Conservation (phyloP, 1,140 invertebrate genomes). For the Adelges cooleyi region DNA sequence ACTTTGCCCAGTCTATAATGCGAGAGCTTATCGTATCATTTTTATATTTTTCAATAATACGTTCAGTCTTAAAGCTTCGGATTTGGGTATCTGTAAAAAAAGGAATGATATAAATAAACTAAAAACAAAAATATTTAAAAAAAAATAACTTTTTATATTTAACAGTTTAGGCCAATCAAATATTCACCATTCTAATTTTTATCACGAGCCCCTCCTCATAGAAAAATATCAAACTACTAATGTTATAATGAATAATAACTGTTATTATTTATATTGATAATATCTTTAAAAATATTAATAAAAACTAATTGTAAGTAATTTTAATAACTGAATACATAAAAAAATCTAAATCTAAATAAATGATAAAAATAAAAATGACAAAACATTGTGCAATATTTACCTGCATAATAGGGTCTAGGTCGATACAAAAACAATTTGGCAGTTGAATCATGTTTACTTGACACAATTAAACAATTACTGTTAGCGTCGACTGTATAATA, state of each 20-base stretch:
- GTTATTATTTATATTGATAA: too few species aligned
- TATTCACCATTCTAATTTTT: too few species aligned
- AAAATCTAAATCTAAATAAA: background rate
- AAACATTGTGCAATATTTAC: background rate
- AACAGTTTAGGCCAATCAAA: too few species aligned
- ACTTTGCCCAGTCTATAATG: background rate
- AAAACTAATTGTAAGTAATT: too few species aligned
- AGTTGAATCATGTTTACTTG: background rate
- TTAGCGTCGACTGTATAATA: background rate
- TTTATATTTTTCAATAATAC: background rate
- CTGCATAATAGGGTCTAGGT: slow-evolving; percentile 4
- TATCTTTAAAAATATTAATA: too few species aligned
- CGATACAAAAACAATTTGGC: background rate
- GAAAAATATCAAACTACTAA: too few species aligned
- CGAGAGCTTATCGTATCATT: slow-evolving; percentile 1
- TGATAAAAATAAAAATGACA: background rate
- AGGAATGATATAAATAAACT: background rate
- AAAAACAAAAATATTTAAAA: too few species aligned
- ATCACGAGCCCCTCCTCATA: too few species aligned
- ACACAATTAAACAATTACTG: slow-evolving; percentile 6
- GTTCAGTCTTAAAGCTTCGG: slow-evolving; percentile 28
- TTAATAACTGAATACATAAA: too few species aligned
- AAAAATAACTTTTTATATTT: background rate
- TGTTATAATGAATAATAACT: too few species aligned
- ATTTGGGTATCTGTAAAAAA: slow-evolving; percentile 18